Evolutionary conservation across 2,113 vertebrate species (phyloP).

Genomic region (Pica pica): DNA sequence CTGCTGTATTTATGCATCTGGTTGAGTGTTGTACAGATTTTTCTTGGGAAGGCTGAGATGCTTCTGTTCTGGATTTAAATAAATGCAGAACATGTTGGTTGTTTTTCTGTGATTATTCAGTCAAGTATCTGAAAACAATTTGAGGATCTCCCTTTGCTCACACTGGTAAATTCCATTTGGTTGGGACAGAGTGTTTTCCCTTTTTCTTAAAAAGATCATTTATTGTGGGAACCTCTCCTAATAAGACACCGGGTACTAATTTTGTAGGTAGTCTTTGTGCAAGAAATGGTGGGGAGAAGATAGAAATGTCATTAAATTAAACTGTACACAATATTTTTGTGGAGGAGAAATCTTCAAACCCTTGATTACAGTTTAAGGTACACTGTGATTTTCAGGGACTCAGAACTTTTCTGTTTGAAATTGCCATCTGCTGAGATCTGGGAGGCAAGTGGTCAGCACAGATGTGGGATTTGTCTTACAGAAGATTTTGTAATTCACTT

Average conservation of each 20-base stretch:
- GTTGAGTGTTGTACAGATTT: background rate
- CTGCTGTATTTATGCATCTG: background rate
- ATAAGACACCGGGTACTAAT: background rate
- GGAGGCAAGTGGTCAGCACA: constrained; percentile 45
- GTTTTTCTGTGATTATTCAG: background rate
- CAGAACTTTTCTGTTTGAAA: background rate
- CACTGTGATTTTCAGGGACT: background rate
- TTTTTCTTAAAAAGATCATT: background rate
- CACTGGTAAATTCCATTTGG: background rate
- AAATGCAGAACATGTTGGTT: background rate
- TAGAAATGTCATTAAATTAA: background rate
- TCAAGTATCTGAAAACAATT: background rate
- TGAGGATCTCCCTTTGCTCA: background rate
- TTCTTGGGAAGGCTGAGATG: background rate
- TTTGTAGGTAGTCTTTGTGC: background rate
- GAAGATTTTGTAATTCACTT: constrained; percentile 42
- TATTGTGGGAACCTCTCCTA: background rate
- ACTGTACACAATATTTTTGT: background rate
- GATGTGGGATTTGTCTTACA: constrained; percentile 54
- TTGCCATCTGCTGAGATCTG: constrained; percentile 53
- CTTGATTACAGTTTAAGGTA: background rate
- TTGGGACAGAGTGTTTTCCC: background rate
- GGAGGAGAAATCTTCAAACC: background rate
- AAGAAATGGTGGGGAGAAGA: background rate
- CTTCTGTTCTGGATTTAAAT: background rate